Percentiles rank a stretch among this genome's conserved stretches.
These are phyloP conservation scores for Eubasilissa splendida DNA, from an alignment of 2,888 invertebrate species.

Conservation along the genomic window DNA sequence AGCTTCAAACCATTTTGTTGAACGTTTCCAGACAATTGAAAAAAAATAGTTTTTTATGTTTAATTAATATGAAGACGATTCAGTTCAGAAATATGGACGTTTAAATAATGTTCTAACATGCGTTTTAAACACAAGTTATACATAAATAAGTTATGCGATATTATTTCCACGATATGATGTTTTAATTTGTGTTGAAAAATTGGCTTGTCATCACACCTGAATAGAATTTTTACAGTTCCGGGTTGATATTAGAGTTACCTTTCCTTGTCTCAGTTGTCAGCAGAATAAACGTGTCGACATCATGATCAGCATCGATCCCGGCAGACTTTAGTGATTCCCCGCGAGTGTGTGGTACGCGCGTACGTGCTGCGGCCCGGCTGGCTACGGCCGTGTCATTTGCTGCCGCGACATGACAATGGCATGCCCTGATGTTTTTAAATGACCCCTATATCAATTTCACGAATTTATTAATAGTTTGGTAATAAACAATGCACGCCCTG, in stretches of 20 bases:
- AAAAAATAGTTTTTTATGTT: no score
- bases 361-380: conserved; percentile 11
- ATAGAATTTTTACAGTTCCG: conserved; percentile 21
- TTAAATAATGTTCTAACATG: no score
- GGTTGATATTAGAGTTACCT: conserved; percentile 12
- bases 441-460: conserved; percentile 57
- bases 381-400: conserved; percentile 42
- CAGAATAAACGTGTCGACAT: conserved; percentile 38
- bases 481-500: conserved; percentile 51
- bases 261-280: conserved; percentile 28
- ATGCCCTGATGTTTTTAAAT: conserved; percentile 58
- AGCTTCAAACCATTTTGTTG: no score
- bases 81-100: no score
- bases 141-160: no score
- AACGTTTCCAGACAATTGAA: no score
- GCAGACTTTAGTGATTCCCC: conserved; percentile 17
- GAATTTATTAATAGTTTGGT: conserved; percentile 57
- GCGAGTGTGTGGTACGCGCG: conserved; percentile 13
- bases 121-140: no score
- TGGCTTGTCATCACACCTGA: no score
- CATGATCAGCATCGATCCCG: conserved; percentile 38
- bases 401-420: conserved; percentile 45
- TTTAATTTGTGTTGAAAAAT: no score
- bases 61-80: no score
- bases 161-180: no score